Base-by-base conservation (phyloP, 2,113 vertebrate genomes). In the Setophaga kirtlandii region DNA sequence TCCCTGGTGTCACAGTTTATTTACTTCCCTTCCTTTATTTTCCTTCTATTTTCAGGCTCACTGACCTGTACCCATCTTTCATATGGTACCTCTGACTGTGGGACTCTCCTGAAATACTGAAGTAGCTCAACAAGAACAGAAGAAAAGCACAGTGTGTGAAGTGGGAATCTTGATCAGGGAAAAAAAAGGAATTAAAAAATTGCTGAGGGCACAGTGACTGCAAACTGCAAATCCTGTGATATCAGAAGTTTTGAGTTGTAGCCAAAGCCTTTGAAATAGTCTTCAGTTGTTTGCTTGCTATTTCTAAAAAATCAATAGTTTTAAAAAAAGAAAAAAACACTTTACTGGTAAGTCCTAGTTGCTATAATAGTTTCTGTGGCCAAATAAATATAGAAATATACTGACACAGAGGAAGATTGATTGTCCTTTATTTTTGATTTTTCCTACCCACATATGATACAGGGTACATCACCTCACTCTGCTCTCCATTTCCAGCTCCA, bases 301-400 rank as follows among this genome's bases (percentile, higher is more conserved):
- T 85, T 94, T 89, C 71, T n/a, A 41, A 92, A 92, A 80, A 83
- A 50, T 50, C 82, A 88, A 83, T 92, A 16, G 2, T 30, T 94
- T 92, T 88, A 18, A 47, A 70, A 80, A 80, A 76, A 25, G 24
- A 5, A 60, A 59, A 70, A 70, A 85, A 1, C 23, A 35, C 10
- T 89, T 83, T 59, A 56, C 56, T 87, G 83, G 19, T 64, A 70
- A 86, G n/a, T 6, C 14, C 23, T 58, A 20, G 78, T 76, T 82
- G 35, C 81, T 76, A 42, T 53, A 76, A 86, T 39, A 55, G 35
- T 49, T 83, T 86, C 24, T 2, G 1, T 75, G 28, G 35, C 37
- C 60, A 78, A 78, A 55, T 8, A 55, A 56, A 87, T 78, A 89
- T 19, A 78, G 73, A 81, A 87, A 44, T 27, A 41, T 15, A 31